Evolutionary conservation across 30 jellyfish, hydroid and myxozoan species (phyloP).

Genomic region (Cassiopea andromeda): DNA sequence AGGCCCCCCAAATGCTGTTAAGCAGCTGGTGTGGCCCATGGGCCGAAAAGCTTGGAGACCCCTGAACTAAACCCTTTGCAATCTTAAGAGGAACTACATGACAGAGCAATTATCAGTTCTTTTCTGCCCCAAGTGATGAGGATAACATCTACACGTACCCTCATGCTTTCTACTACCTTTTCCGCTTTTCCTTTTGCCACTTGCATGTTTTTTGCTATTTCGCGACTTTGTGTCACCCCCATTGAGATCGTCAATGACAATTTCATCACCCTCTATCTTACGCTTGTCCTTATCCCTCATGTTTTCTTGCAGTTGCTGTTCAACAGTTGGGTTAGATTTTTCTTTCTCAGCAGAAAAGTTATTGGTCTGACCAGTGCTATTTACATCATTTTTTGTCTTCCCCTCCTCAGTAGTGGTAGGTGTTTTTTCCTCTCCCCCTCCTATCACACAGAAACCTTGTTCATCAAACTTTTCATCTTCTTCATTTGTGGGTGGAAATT

Average conservation of each 20-base stretch:
- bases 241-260: neutral
- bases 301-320: neutral
- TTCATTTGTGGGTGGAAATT: no score
- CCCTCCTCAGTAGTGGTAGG: no score
- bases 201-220: neutral
- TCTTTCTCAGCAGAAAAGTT: neutral
- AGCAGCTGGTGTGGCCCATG: no score
- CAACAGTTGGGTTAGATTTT: neutral
- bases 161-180: neutral
- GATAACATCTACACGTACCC: neutral
- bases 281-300: slow-evolving; percentile 29
- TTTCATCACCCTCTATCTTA: slow-evolving; percentile 10
- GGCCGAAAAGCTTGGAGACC: no score
- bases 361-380: neutral
- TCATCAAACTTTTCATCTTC: neutral
- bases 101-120: slow-evolving; percentile 5
- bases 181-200: neutral
- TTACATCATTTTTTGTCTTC: neutral
- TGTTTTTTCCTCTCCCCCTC: no score
- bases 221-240: neutral
- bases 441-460: no score
- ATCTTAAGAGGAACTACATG: no score
- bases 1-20: no score
- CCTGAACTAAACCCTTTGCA: no score
- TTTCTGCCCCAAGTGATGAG: neutral